Conservation (phyloP, 2,113 vertebrate species). For the Colinus virginianus region DNA sequence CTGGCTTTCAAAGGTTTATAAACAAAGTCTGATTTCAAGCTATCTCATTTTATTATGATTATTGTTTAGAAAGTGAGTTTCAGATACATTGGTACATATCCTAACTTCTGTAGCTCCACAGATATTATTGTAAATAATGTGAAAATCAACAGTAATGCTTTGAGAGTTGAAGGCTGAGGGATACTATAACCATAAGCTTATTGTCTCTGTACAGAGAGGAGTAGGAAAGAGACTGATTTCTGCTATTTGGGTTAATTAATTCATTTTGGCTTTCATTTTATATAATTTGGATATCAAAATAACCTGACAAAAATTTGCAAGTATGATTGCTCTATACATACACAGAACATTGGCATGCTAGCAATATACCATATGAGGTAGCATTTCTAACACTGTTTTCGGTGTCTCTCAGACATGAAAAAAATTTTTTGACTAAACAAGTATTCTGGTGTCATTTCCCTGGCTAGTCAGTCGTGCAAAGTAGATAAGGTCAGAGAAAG, state of each 20-base stretch:
- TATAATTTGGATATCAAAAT: constrained; percentile 35
- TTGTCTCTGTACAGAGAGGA: neutral
- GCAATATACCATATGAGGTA: neutral
- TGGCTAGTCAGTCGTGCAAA: neutral
- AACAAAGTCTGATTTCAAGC: neutral
- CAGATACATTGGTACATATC: neutral
- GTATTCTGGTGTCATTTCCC: neutral
- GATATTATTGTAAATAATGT: neutral
- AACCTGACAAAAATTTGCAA: constrained; percentile 23
- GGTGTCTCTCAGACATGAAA: neutral
- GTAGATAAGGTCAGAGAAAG: neutral
- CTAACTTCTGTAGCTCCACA: neutral
- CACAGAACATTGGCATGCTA: neutral
- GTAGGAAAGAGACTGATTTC: neutral
- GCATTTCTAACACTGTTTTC: neutral
- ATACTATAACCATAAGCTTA: neutral
- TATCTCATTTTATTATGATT: neutral
- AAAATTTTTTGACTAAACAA: neutral
- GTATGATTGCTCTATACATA: neutral
- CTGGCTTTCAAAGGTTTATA: neutral
- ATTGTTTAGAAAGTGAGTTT: neutral
- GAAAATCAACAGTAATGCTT: neutral
- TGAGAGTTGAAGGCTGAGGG: neutral
- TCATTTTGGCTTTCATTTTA: neutral
- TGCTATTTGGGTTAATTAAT: neutral